These are phyloP conservation scores for Psylliodes chrysocephalus DNA, from an alignment of 2,888 invertebrate species.

Conservation along the genomic window DNA sequence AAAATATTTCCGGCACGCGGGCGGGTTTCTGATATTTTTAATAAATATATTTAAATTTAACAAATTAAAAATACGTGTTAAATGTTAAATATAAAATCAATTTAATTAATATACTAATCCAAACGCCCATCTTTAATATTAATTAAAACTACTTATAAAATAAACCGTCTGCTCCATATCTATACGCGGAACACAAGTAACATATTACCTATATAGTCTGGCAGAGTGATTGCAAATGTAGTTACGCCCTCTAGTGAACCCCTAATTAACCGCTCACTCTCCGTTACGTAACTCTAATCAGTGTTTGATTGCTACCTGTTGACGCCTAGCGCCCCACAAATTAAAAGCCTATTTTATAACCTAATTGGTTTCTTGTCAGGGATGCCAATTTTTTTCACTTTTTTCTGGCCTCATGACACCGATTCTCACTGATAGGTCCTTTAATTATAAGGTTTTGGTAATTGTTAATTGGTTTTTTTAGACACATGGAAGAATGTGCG, in stretches of 20 bases:
- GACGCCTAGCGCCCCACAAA: constrained; percentile 59
- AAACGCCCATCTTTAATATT: too few relatives aligned
- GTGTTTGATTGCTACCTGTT: constrained; percentile 64
- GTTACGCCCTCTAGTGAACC: constrained; percentile 63
- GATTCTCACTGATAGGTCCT: not conserved
- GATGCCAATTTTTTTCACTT: constrained; percentile 5
- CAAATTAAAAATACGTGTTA: too few relatives aligned
- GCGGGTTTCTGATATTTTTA: too few relatives aligned
- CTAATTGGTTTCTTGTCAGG: constrained; percentile 41
- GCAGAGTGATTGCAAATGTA: constrained; percentile 60
- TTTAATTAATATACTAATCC: too few relatives aligned
- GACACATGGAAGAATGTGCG: too few relatives aligned
- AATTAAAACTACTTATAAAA: too few relatives aligned
- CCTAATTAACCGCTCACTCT: constrained; percentile 63
- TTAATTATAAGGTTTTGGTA: not conserved
- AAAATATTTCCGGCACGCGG: too few relatives aligned
- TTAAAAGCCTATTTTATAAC: constrained; percentile 59
- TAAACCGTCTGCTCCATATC: not conserved
- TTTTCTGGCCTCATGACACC: not conserved
- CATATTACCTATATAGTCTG: not conserved
- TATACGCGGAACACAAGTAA: not conserved
- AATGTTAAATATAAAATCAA: too few relatives aligned
- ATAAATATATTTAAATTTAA: too few relatives aligned
- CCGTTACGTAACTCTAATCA: constrained; percentile 63
- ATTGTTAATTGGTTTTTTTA: constrained; percentile 12